Percentiles rank a stretch among this genome's conserved stretches.
These are phyloP conservation scores for Hystrix cristata DNA, from an alignment of 2,113 vertebrate genomes.

Conservation along the genomic window DNA sequence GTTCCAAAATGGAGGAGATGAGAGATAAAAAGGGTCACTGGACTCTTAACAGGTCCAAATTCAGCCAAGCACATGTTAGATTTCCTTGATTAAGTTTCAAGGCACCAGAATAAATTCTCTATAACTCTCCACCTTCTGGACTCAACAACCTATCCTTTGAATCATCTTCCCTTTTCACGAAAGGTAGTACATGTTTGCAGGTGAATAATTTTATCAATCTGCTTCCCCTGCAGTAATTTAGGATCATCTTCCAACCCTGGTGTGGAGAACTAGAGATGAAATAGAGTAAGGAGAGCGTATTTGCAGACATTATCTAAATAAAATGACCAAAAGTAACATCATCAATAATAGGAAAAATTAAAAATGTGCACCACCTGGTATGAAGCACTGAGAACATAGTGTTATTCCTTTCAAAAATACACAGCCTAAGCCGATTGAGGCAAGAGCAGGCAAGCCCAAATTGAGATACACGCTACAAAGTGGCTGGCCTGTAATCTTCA, in stretches of 20 bases:
- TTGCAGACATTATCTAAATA: not conserved
- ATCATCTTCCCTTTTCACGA: not conserved
- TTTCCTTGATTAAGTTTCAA: not conserved
- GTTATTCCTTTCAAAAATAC: not conserved
- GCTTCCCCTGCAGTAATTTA: not conserved
- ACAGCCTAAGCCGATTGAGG: not conserved
- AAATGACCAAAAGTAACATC: not conserved
- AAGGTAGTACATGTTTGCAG: not conserved
- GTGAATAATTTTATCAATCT: not conserved
- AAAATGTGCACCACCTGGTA: no score
- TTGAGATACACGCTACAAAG: not conserved
- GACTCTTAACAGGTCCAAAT: not conserved
- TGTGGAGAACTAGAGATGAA: not conserved
- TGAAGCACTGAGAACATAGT: not conserved
- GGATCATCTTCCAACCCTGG: not conserved
- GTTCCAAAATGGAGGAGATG: not conserved
- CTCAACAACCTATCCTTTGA: not conserved
- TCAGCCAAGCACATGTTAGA: not conserved
- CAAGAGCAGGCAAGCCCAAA: not conserved
- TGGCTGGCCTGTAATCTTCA: not conserved
- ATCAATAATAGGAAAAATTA: not conserved
- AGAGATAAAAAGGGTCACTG: not conserved
- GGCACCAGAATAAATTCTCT: not conserved
- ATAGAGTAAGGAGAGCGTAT: not conserved
- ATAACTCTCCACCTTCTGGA: not conserved